Percentiles rank a stretch among this genome's conserved stretches.
phyloP scores from a whole-genome alignment of 2,797 vertebrate species.

The Coranthus polyacanthus region DNA sequence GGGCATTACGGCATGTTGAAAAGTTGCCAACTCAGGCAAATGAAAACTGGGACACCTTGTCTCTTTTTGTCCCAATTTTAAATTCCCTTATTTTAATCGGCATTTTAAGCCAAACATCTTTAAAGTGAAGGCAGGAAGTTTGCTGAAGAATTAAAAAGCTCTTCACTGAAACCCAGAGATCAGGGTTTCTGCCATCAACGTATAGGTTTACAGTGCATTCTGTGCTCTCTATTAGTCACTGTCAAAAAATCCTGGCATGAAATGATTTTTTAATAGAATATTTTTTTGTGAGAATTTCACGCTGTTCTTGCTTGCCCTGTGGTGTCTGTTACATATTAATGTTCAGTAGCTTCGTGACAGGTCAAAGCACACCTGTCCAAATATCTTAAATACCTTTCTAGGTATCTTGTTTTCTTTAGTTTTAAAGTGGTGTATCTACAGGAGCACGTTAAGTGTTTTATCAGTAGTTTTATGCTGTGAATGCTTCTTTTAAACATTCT shows the following conservation, averaged over 20 bases:
- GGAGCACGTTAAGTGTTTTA: not conserved
- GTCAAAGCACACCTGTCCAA: not conserved
- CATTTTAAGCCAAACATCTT: slow-evolving; percentile 20
- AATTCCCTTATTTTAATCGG: slow-evolving; percentile 31
- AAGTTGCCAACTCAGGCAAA: slow-evolving; percentile 35
- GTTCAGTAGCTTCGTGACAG: not conserved
- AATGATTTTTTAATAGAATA: not conserved
- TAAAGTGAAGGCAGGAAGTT: slow-evolving; percentile 1
- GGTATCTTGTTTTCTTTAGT: not conserved
- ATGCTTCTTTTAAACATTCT: not conserved
- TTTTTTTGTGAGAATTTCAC: slow-evolving; percentile 12
- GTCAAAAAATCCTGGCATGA: not conserved
- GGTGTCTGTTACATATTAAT: slow-evolving; percentile 4
- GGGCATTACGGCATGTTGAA: slow-evolving; percentile 34
- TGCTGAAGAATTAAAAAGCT: slow-evolving; percentile 2
- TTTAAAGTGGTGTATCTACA: not conserved
- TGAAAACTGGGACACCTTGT: slow-evolving; percentile 33
- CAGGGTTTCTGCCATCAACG: no score
- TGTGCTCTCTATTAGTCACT: not conserved
- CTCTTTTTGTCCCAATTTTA: slow-evolving; percentile 24
- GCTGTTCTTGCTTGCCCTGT: not conserved
- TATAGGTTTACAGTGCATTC: not conserved
- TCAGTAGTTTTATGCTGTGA: not conserved
- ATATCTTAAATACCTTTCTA: not conserved
- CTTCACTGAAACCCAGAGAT: not conserved